These are phyloP conservation scores for Ommatoiulus sabulosus DNA, from an alignment of 2,888 invertebrate genomes.

Conservation along the genomic window DNA sequence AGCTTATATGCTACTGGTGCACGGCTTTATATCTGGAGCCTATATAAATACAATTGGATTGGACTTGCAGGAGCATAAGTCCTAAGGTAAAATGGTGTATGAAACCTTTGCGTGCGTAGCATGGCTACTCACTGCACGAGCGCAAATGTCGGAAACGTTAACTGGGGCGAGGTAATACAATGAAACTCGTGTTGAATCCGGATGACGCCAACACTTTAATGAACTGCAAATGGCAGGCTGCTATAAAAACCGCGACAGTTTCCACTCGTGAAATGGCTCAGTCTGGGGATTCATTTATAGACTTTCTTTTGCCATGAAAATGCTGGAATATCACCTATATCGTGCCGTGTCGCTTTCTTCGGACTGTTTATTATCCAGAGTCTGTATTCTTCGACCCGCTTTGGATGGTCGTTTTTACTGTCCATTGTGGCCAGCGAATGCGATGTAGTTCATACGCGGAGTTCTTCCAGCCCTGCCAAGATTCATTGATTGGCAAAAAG, in stretches of 20 bases:
- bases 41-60: slow-evolving; percentile 12
- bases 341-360: background rate
- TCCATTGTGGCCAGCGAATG: background rate
- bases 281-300: slow-evolving; percentile 10
- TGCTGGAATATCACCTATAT: slow-evolving; percentile 3
- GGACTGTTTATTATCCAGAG: background rate
- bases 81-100: background rate
- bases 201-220: slow-evolving; percentile 19
- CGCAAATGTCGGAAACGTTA: background rate
- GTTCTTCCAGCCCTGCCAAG: no score
- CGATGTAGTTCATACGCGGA: background rate
- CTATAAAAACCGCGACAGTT: slow-evolving; percentile 12
- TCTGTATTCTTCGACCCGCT: background rate
- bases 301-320: background rate
- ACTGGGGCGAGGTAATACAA: slow-evolving; percentile 19
- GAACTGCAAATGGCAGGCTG: slow-evolving; percentile 11
- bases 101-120: background rate
- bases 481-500: no score
- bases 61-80: slow-evolving; percentile 3
- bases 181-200: slow-evolving; percentile 3
- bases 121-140: background rate
- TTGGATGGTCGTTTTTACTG: background rate
- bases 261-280: background rate
- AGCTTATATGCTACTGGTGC: background rate
- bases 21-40: background rate